A percentile compares a stretch with the other conserved stretches of the same genome.
Conservation (phyloP, 2,113 vertebrate genomes). For the Aspidoscelis tigris region DNA sequence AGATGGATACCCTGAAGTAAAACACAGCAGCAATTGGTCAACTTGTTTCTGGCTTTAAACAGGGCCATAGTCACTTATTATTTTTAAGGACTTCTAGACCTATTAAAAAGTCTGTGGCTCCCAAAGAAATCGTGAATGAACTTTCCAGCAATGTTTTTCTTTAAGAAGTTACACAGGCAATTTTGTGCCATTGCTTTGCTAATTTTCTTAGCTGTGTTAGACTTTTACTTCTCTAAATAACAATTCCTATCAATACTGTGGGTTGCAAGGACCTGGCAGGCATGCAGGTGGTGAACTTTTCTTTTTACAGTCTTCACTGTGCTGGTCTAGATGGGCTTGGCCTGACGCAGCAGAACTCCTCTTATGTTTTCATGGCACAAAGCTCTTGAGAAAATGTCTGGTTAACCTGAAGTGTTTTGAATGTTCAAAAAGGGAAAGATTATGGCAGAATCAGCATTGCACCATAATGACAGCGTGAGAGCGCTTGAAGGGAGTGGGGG, state of each 20-base stretch:
- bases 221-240: too few species aligned
- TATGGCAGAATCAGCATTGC: neutral
- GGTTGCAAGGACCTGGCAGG: neutral
- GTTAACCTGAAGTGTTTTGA: neutral
- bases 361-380: neutral
- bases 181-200: neutral
- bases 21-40: constrained; percentile 76
- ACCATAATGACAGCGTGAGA: too few species aligned
- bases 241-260: neutral
- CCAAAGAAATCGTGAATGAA: neutral
- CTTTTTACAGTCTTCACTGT: too few species aligned
- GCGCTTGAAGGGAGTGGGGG: too few species aligned
- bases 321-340: too few species aligned
- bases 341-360: too few species aligned
- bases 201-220: neutral
- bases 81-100: constrained; percentile 72
- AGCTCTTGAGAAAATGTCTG: neutral
- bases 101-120: constrained; percentile 67
- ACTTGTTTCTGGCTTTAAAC: constrained; percentile 74
- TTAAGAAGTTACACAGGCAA: neutral
- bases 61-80: constrained; percentile 76
- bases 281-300: neutral
- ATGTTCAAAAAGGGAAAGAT: neutral
- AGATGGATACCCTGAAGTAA: constrained; percentile 77
- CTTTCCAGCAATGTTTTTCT: constrained; percentile 14